Evolutionary conservation across 2,113 vertebrate genomes (phyloP).

Genomic region (Onychostruthus taczanowskii): DNA sequence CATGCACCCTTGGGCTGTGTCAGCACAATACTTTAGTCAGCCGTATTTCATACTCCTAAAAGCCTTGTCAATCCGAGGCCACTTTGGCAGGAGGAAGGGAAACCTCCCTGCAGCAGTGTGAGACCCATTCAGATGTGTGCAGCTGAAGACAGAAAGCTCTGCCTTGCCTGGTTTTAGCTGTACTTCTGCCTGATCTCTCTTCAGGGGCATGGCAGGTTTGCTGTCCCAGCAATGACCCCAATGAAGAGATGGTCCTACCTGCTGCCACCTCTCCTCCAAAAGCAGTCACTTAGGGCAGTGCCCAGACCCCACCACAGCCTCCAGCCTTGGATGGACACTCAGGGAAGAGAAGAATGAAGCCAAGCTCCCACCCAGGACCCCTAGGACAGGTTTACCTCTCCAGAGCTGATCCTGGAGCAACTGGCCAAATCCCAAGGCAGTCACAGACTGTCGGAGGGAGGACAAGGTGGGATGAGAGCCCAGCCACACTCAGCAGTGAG

Average conservation of each 20-base stretch:
- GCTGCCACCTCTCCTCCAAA: not conserved
- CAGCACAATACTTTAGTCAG: not conserved
- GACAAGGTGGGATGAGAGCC: conserved; percentile 9
- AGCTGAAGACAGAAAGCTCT: not conserved
- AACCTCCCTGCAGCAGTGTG: rapidly evolving
- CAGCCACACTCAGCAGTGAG: not conserved
- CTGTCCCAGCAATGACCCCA: not conserved
- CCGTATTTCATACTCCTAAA: not conserved
- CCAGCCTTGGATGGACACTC: not conserved
- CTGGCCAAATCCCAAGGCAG: not conserved
- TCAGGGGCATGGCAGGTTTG: rapidly evolving
- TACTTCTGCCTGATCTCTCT: not conserved
- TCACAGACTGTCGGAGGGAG: not conserved
- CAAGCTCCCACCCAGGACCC: not conserved
- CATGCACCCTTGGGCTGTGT: not conserved
- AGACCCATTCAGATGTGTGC: not conserved
- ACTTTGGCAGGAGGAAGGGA: not conserved
- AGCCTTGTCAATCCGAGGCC: not conserved
- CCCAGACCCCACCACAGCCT: not conserved
- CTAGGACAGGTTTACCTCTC: not conserved
- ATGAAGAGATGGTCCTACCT: not conserved
- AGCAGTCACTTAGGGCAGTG: not conserved
- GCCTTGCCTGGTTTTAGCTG: not conserved
- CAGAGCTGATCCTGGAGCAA: not conserved
- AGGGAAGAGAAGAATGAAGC: not conserved